These are phyloP conservation scores for Lepilemur septentrionalis DNA, from an alignment of 2,797 vertebrate genomes.

Conservation along the genomic window DNA sequence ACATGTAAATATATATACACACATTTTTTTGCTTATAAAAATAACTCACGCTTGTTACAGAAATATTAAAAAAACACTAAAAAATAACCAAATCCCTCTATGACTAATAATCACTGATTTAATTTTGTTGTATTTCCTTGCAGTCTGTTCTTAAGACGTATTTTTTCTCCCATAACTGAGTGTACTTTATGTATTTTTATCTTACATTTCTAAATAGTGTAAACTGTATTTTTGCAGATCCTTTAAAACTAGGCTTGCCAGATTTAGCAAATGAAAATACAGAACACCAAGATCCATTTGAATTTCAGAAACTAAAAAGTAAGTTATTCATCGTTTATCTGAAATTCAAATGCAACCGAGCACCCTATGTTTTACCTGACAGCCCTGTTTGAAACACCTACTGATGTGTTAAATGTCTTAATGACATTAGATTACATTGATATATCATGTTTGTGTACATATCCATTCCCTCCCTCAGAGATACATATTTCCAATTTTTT, in stretches of 20 bases:
- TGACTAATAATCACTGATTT: background rate
- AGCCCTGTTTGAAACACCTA: background rate
- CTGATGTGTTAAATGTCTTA: background rate
- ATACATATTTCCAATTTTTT: background rate
- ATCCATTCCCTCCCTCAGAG: background rate
- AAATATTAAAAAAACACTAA: background rate
- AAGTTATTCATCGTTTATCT: background rate
- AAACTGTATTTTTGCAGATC: background rate
- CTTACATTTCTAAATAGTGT: background rate
- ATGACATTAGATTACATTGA: background rate
- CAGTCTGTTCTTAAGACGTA: background rate
- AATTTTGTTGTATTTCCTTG: background rate
- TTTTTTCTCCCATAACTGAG: background rate
- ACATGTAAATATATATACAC: background rate
- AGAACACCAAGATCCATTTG: background rate
- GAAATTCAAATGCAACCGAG: background rate
- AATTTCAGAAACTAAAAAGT: background rate
- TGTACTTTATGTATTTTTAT: background rate
- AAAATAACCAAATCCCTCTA: background rate
- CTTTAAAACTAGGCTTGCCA: background rate
- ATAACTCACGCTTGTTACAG: background rate
- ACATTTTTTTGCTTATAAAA: background rate
- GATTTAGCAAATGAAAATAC: background rate
- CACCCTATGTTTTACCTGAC: background rate
- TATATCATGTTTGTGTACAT: background rate